These are phyloP conservation scores for Hydroisotoma schaefferi DNA, from an alignment of 2,888 invertebrate genomes.

Conservation along the genomic window DNA sequence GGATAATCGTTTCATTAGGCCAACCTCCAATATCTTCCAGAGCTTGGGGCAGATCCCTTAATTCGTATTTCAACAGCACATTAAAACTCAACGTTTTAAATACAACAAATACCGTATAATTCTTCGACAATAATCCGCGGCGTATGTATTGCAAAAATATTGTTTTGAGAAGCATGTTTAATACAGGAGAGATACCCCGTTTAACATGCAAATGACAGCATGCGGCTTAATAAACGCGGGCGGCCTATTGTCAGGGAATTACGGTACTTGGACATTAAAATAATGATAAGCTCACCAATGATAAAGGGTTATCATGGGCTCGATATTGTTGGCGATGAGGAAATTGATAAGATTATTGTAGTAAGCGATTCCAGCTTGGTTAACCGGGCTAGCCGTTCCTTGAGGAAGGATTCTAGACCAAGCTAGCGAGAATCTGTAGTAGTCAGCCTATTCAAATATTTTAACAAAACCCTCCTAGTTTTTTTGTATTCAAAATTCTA, in stretches of 20 bases:
- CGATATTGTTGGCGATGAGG: constrained; percentile 60
- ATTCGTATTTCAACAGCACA: too few relatives aligned
- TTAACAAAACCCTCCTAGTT: not conserved
- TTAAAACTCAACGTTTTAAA: too few relatives aligned
- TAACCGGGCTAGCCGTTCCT: constrained; percentile 43
- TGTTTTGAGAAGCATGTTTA: not conserved
- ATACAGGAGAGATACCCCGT: not conserved
- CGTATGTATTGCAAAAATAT: too few relatives aligned
- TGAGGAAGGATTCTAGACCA: constrained; percentile 55
- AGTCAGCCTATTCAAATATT: constrained; percentile 24
- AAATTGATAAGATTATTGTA: constrained; percentile 73
- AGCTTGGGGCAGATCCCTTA: constrained; percentile 17
- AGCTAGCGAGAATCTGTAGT: constrained; percentile 53
- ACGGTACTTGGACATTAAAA: not conserved
- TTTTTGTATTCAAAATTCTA: too few relatives aligned
- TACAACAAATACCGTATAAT: too few relatives aligned
- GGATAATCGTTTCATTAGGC: constrained; percentile 15
- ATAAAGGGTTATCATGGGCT: constrained; percentile 56
- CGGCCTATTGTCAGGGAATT: too few relatives aligned
- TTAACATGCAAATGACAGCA: not conserved
- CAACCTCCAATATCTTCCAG: constrained; percentile 46
- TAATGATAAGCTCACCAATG: not conserved
- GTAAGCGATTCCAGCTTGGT: constrained; percentile 65
- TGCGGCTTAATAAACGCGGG: too few relatives aligned
- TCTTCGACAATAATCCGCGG: constrained; percentile 25